Evolutionary conservation across 2,888 invertebrate species (phyloP), one percentile per base, ranked within the genome.

Genomic region (Petrolisthes manimaculis): DNA sequence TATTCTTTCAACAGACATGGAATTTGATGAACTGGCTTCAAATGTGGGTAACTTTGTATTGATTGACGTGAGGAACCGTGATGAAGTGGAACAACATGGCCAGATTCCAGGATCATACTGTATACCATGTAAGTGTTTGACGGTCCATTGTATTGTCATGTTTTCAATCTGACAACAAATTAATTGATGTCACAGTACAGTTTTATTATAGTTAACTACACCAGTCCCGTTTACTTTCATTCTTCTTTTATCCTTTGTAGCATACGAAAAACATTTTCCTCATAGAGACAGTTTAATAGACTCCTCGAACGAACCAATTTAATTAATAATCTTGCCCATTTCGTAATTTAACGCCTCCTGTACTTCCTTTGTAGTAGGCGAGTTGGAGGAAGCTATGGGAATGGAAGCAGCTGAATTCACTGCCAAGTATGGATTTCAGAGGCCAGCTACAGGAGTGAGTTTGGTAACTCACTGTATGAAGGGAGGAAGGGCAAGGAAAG

Each of bases 101-200:
- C 87, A 88, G 83, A 90, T 90, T 18, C 88, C 90, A 0, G 88
- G 90, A 2, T 83, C 88, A 21, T 85, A 88, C 83, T 84, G 86
- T 56, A 87, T 90, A 24, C 89, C 89, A 69, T 51, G 83, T 82
- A 75, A 71, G 71, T 71, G 71, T n/a, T 6, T 71, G 14, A 37
- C 37, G 37, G 37, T 37, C 1, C 37, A 37, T 37, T 37, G 37
- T 37, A 37, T 37, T 37, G 37, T 37, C 2, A 37, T 37, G 2
- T 37, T 37, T 37, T 37, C 37, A 37, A 37, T 37, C 37, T 37
- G 37, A 2, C 37, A 37, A 37, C 37, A 37, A 37, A 37, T 37
- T 0, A 37, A 37, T 37, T 37, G 37, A 37, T 37, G 37, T 37
- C 37, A 37, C 37, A 37, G 37, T 37, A 37, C 37, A 37, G 37